These are phyloP conservation scores for Silurus lanzhouensis DNA, from an alignment of 2,797 vertebrate genomes.

Conservation along the genomic window DNA sequence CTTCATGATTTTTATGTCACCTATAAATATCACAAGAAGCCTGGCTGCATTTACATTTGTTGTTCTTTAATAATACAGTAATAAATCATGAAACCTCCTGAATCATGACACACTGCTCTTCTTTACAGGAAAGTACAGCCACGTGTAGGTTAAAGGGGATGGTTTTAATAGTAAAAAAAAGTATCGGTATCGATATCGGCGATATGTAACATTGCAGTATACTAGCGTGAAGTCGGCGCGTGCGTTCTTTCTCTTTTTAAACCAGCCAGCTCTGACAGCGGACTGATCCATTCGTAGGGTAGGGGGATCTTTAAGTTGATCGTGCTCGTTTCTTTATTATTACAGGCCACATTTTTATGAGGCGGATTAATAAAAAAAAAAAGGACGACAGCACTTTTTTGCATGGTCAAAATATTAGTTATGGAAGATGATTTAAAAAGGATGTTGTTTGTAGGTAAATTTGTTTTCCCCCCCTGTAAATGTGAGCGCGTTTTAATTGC, in stretches of 20 bases:
- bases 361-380: accelerated
- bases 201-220: no score
- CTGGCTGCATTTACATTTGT: no score
- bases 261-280: constrained; percentile 31
- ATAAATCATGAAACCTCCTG: no score
- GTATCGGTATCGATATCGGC: no score
- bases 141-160: no score
- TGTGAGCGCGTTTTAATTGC: background rate
- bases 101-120: no score
- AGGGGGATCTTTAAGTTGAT: background rate
- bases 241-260: constrained; percentile 27
- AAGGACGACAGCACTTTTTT: accelerated
- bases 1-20: no score
- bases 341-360: accelerated
- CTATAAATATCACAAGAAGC: no score
- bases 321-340: background rate
- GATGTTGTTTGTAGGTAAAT: background rate
- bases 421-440: background rate
- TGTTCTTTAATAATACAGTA: no score
- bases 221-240: background rate
- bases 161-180: no score
- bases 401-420: accelerated
- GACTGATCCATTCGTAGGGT: constrained; percentile 26
- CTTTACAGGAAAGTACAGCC: no score
- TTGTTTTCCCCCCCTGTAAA: background rate